Conservation (phyloP, 2,888 invertebrate genomes). For the Falcaria lacertinaria region DNA sequence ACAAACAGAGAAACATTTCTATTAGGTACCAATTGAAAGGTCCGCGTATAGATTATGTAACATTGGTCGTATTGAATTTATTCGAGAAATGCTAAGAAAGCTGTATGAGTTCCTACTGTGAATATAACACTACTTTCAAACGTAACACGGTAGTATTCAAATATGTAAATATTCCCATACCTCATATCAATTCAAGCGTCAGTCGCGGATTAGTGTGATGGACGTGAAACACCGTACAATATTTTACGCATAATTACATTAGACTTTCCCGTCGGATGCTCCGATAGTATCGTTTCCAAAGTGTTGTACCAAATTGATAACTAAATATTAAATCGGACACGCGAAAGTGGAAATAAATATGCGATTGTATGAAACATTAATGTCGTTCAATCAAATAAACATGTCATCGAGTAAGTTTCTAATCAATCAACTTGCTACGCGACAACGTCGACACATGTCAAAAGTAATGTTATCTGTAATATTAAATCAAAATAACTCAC, state of each 20-base stretch:
- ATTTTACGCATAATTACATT: constrained; percentile 3
- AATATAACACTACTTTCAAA: not conserved
- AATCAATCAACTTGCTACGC: not conserved
- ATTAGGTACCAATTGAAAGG: not conserved
- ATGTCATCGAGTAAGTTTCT: too few species aligned
- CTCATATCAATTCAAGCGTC: constrained; percentile 3
- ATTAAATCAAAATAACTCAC: too few species aligned
- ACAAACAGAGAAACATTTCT: not conserved
- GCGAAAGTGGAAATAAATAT: not conserved
- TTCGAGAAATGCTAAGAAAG: not conserved
- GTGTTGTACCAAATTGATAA: not conserved
- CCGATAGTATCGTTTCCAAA: not conserved
- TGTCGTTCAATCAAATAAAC: too few species aligned
- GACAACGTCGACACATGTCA: too few species aligned
- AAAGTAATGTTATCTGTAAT: too few species aligned
- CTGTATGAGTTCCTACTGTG: not conserved
- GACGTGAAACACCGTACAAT: not conserved
- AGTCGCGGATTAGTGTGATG: constrained; percentile 2
- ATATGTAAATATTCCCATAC: not conserved
- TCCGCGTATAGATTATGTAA: not conserved
- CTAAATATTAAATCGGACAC: not conserved
- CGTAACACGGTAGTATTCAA: not conserved
- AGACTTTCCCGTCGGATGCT: not conserved
- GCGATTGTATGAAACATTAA: too few species aligned
- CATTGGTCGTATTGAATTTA: not conserved